Conservation (phyloP, 1,140 invertebrate species). For the Aporrectodea caliginosa region DNA sequence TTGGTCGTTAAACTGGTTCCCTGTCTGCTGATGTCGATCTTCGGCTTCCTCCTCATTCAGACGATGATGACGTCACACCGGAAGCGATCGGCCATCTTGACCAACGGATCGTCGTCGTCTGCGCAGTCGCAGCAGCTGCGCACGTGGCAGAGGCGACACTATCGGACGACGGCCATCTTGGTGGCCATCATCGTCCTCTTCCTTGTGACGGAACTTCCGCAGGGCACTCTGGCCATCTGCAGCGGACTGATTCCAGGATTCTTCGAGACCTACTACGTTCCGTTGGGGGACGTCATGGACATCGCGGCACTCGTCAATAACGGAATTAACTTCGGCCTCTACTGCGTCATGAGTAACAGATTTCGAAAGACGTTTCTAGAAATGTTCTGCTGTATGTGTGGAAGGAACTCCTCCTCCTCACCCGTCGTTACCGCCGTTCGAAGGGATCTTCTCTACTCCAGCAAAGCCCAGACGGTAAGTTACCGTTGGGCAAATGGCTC, state of each 20-base stretch:
- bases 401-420: neutral
- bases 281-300: conserved; percentile 7
- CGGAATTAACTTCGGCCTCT: conserved; percentile 16
- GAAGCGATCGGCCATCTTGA: conserved; percentile 1
- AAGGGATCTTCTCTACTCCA: too few species aligned
- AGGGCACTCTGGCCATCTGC: conserved; percentile 57
- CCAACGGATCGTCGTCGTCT: conserved; percentile 27
- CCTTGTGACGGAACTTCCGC: conserved; percentile 77
- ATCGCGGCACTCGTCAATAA: conserved; percentile 8
- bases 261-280: conserved; percentile 46
- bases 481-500: too few species aligned
- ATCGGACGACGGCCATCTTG: conserved; percentile 84
- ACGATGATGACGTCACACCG: conserved; percentile 38
- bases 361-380: conserved; percentile 13
- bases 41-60: conserved; percentile 53
- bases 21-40: conserved; percentile 55
- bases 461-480: too few species aligned
- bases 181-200: conserved; percentile 80
- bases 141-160: conserved; percentile 61
- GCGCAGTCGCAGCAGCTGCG: conserved; percentile 42
- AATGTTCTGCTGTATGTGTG: conserved; percentile 4
- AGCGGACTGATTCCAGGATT: conserved; percentile 38
- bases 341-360: conserved; percentile 10
- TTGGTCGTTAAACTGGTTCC: conserved; percentile 52
- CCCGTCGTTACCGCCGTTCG: too few species aligned